Base-by-base conservation (phyloP, 1,140 invertebrate genomes). In the Penaeus indicus region DNA sequence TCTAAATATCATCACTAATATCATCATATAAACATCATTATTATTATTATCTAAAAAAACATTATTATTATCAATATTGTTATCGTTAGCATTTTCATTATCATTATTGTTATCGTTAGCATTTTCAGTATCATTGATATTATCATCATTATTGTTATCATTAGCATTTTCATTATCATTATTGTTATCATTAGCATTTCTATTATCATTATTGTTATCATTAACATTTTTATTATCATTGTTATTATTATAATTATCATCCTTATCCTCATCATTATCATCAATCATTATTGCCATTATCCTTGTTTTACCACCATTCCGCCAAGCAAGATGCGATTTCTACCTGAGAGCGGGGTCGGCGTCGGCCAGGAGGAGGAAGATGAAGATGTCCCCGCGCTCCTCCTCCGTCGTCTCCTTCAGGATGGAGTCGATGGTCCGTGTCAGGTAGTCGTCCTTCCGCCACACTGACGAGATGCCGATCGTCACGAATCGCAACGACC, bases 391-490 rank as follows among this genome's bases (percentile, higher is more conserved):
- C 1, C 27, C 25, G 61, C 81, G 69, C 62, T 91, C 90, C 27
- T 89, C 85, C 25, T 85, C 61, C 0, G 88, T 89, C 7, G 90
- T 91, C 85, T 91, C 88, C 82, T 82, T 87, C 27, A 91, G 79
- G 67, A 91, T 86, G 82, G 88, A 89, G 87, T 91, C 90, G n/a
- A 91, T 84, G 60, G 90, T 91, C 18, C 81, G 61, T 16, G 69
- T 79, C 27, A 91, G 81, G 69, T 91, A 91, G 72, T 91, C 85
- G 1, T 91, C 90, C 60, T 89, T 84, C 18, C 90, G 72, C 90
- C 90, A 91, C 75, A 91, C 90, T 7, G 90, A 91, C 22, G 90
- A 89, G 27, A 89, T 91, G n/a, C 90, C 88, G 27, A 91, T 89
- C 22, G 90, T 91, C 75, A 91, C 62, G 81, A 83, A 91, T 1